Evolutionary conservation across 2,888 invertebrate genomes (phyloP), one percentile per base, ranked within the genome.

Genomic region (Drosophila paramelanica): DNA sequence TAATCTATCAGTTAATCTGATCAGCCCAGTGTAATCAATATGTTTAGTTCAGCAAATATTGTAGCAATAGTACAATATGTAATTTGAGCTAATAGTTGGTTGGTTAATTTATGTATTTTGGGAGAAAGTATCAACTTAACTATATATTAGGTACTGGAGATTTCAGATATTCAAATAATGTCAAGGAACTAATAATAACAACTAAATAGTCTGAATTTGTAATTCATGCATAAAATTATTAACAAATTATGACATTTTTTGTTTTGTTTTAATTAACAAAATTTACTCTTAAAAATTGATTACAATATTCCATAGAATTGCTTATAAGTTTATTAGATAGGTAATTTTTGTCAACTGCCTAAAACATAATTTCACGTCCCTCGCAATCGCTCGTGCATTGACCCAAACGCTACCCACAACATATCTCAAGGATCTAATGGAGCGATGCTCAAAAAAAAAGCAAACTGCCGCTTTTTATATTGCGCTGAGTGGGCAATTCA

Each of bases 391-490:
- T 20, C 59, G 71, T 42, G 14, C 68, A 65, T 75, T 77, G 78
- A 80, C 71, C 81, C 50, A 67, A 39, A 36, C 20, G 17, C 5
- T 33, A 25, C 33, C 47, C 56, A n/a, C 55, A 27, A 20, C 33
- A 62, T 61, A 45, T 13, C 36, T 60, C 45, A 58, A 41, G 8
- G 38, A 61, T 14, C 42, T 50, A 66, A 74, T 67, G 70, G 70
- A 42, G 50, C 52, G 47, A 42, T 43, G 47, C 5, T 47, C 11
- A 33, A 60, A 51, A 49, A 45, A 53, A 49, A 23, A 17, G 17
- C 47, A 43, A 69, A 77, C 56, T 62, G 65, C 51, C 51, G 58
- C 43, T 38, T 55, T 68, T 79, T 69, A 58, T 67, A 56, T 73
- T 56, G 57, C 6, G 53, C 62, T 43, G 49, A 84, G 69, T 60